Percentiles rank a stretch among this genome's conserved stretches.
Conservation (phyloP, 2,113 vertebrate genomes). For the Dolichotis patagonum region DNA sequence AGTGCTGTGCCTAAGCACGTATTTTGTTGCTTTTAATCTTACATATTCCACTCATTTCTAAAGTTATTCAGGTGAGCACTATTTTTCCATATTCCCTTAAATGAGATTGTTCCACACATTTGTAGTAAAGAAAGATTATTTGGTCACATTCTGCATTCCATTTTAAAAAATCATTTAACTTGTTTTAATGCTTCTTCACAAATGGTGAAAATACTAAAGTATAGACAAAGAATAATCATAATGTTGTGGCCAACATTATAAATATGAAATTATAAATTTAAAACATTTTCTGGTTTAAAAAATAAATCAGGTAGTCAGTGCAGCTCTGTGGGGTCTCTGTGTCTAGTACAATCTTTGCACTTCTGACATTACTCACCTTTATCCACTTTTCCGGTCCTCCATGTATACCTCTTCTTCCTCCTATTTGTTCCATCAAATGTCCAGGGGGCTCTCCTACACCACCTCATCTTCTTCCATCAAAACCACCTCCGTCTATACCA, state of each 20-base stretch:
- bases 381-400: constrained; percentile 89
- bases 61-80: neutral
- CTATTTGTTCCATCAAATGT: constrained; percentile 88
- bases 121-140: neutral
- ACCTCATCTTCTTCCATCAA: constrained; percentile 90
- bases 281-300: constrained; percentile 94
- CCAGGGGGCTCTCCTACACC: constrained; percentile 86
- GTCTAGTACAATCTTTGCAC: constrained; percentile 93
- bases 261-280: constrained; percentile 97
- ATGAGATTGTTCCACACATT: neutral
- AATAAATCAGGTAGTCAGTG: constrained; percentile 92
- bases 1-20: neutral
- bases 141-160: constrained; percentile 30
- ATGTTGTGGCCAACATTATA: constrained; percentile 87
- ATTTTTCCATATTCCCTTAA: neutral
- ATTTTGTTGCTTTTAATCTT: neutral
- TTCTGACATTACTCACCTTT: constrained; percentile 94
- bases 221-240: constrained; percentile 88
- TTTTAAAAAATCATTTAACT: too few relatives aligned
- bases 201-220: constrained; percentile 90
- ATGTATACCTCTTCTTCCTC: constrained; percentile 87
- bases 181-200: constrained; percentile 86
- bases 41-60: neutral
- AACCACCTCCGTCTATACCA: constrained; percentile 94
- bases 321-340: constrained; percentile 80